These are phyloP conservation scores for Petrocephalus schoutedeni DNA, from an alignment of 2,797 vertebrate species.

Conservation along the genomic window DNA sequence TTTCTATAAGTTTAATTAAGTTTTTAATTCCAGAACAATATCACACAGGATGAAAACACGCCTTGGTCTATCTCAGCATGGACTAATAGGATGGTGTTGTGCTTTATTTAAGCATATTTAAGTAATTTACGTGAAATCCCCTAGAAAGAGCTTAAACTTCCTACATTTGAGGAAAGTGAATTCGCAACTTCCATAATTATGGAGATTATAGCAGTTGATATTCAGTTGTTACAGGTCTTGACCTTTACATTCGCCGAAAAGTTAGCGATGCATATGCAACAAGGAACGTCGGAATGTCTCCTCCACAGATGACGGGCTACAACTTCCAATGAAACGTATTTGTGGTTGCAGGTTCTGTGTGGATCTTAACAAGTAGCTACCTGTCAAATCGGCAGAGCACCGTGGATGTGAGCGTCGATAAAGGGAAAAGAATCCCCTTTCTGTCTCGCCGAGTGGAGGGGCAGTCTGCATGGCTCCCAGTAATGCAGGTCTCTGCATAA, in stretches of 20 bases:
- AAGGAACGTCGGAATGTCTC: background rate
- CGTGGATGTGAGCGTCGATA: background rate
- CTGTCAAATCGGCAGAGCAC: conserved; percentile 26
- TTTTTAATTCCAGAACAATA: background rate
- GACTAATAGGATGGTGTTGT: background rate
- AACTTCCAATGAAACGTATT: background rate
- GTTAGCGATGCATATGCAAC: background rate
- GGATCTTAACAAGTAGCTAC: conserved; percentile 31
- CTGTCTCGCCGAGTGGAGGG: background rate
- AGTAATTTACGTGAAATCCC: background rate
- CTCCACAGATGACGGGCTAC: background rate
- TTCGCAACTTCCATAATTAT: background rate
- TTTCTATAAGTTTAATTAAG: background rate
- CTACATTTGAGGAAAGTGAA: background rate
- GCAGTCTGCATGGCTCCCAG: conserved; percentile 3
- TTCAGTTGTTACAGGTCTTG: background rate
- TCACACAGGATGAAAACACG: background rate
- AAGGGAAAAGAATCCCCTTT: background rate
- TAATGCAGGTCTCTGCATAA: conserved; percentile 16
- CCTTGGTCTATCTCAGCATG: background rate
- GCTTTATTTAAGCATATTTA: background rate
- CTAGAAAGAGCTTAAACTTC: background rate
- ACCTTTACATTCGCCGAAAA: background rate
- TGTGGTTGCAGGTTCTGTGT: background rate
- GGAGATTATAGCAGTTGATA: background rate